These are phyloP conservation scores for Listronotus oregonensis DNA, from an alignment of 1,140 invertebrate species.

Conservation along the genomic window DNA sequence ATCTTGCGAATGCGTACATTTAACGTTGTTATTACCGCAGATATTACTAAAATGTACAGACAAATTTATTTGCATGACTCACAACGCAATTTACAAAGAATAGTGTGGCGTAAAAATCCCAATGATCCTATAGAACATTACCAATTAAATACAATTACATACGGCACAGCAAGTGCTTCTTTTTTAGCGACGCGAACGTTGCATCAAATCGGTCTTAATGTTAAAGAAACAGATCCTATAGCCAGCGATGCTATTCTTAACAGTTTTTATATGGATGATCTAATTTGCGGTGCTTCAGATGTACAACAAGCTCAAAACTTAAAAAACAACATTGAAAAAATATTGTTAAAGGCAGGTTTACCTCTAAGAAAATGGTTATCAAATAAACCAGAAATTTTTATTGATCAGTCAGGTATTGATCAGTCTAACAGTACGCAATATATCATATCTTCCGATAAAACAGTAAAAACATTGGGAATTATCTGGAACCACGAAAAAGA, in stretches of 20 bases:
- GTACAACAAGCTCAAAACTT: neutral
- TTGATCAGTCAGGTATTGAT: too few species aligned
- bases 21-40: slow-evolving; percentile 45
- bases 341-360: neutral
- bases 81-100: slow-evolving; percentile 48
- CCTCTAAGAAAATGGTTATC: slow-evolving; percentile 6
- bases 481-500: too few species aligned
- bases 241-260: slow-evolving; percentile 25
- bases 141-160: slow-evolving; percentile 52
- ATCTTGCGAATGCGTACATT: slow-evolving; percentile 45
- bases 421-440: too few species aligned
- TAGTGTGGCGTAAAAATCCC: slow-evolving; percentile 49
- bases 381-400: neutral
- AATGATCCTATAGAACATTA: slow-evolving; percentile 41
- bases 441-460: too few species aligned
- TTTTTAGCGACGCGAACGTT: slow-evolving; percentile 45
- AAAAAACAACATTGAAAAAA: neutral
- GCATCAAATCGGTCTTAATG: slow-evolving; percentile 27
- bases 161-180: slow-evolving; percentile 45
- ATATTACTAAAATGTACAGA: slow-evolving; percentile 55
- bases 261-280: slow-evolving; percentile 51
- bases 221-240: slow-evolving; percentile 13
- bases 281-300: slow-evolving; percentile 17
- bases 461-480: too few species aligned
- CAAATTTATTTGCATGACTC: slow-evolving; percentile 46